Conservation (phyloP, 2,888 invertebrate species). For the Lathronympha strigana region DNA sequence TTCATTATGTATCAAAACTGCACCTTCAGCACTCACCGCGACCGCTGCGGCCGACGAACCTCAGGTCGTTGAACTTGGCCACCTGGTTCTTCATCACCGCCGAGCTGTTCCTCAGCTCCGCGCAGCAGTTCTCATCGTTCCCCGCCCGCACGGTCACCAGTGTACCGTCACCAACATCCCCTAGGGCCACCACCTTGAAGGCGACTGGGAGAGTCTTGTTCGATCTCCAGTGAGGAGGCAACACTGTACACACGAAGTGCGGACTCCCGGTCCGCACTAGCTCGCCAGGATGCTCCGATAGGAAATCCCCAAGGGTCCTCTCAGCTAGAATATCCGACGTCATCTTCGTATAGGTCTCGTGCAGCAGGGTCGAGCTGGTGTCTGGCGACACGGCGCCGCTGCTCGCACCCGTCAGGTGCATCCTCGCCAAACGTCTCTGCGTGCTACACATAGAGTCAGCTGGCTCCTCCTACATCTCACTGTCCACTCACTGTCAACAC, state of each 20-base stretch:
- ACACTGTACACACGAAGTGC: conserved; percentile 96
- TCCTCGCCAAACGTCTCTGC: conserved; percentile 81
- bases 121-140: conserved; percentile 99
- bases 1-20: conserved; percentile 69
- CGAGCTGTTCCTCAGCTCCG: conserved; percentile 96
- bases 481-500: conserved; percentile 57
- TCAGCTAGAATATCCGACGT: conserved; percentile 96
- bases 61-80: conserved; percentile 98
- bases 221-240: conserved; percentile 98
- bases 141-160: conserved; percentile 97
- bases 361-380: conserved; percentile 88
- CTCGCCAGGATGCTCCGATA: conserved; percentile 96
- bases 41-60: conserved; percentile 99
- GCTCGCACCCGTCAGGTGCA: conserved; percentile 81
- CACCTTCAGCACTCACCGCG: conserved; percentile 93
- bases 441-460: conserved; percentile 80
- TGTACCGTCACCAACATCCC: conserved; percentile 98
- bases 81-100: conserved; percentile 99
- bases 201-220: conserved; percentile 99
- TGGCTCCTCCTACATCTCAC: conserved; percentile 68
- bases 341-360: conserved; percentile 94
- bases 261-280: conserved; percentile 96
- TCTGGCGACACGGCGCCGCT: conserved; percentile 87
- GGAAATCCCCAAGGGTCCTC: conserved; percentile 92
- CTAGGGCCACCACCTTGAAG: conserved; percentile 97